Percentiles rank a stretch among this genome's conserved stretches.
Conservation (phyloP, 2,888 invertebrate species). For the Euphydryas editha region DNA sequence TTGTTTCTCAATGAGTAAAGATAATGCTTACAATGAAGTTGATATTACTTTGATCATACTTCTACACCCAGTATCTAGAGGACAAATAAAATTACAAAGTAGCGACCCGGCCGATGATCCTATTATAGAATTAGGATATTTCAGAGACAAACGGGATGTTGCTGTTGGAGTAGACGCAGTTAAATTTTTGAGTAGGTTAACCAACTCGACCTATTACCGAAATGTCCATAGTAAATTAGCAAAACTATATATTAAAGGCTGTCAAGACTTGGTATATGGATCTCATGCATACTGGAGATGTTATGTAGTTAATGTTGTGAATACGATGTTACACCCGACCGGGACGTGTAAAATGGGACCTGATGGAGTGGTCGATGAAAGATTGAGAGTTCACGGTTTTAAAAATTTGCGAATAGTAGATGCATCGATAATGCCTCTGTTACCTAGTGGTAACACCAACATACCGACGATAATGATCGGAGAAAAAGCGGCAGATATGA, state of each 20-base stretch:
- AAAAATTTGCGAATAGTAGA: slow-evolving; percentile 86
- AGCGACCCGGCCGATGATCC: slow-evolving; percentile 63
- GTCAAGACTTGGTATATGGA: slow-evolving; percentile 81
- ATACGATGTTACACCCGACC: slow-evolving; percentile 86
- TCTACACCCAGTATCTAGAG: slow-evolving; percentile 67
- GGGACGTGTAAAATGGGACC: slow-evolving; percentile 90
- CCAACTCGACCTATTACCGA: slow-evolving; percentile 60
- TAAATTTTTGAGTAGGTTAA: slow-evolving; percentile 56
- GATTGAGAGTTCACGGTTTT: slow-evolving; percentile 85
- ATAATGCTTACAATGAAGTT: slow-evolving; percentile 58
- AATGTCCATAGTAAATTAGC: slow-evolving; percentile 54
- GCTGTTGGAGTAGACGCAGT: slow-evolving; percentile 53
- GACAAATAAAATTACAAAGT: slow-evolving; percentile 61
- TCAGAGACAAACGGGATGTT: slow-evolving; percentile 58
- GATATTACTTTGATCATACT: slow-evolving; percentile 54
- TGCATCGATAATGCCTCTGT: slow-evolving; percentile 86
- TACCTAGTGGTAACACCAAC: slow-evolving; percentile 90
- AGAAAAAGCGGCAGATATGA: slow-evolving; percentile 91
- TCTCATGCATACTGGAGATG: slow-evolving; percentile 87
- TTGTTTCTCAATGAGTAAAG: slow-evolving; percentile 56
- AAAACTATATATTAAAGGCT: slow-evolving; percentile 76
- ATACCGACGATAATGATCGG: slow-evolving; percentile 94
- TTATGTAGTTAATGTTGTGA: slow-evolving; percentile 79
- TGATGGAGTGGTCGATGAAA: slow-evolving; percentile 86
- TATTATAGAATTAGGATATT: slow-evolving; percentile 62